Percentiles rank a stretch among this genome's conserved stretches.
phyloP scores from a whole-genome alignment of 1,140 invertebrate species.

The Zaprionus gabonicus region DNA sequence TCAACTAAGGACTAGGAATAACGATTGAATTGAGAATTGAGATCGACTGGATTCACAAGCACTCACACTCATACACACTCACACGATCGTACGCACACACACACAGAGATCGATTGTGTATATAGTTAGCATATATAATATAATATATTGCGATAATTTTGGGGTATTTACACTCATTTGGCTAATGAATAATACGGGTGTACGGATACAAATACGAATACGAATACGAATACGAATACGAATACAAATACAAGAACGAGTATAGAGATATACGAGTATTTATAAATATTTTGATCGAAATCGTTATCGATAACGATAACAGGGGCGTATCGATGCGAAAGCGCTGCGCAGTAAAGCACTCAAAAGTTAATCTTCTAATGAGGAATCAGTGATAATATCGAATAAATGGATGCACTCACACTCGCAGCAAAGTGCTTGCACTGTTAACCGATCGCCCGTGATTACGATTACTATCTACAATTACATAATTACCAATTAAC shows the following conservation, averaged over 20 bases:
- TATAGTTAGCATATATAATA: not conserved
- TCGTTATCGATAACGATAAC: constrained; percentile 7
- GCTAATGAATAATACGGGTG: constrained; percentile 32
- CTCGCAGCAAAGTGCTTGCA: not conserved
- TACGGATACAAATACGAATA: constrained; percentile 7
- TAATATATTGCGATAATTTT: not conserved
- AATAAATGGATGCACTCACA: constrained; percentile 3
- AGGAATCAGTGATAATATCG: not conserved
- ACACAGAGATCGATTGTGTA: not conserved
- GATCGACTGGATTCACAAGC: constrained; percentile 26
- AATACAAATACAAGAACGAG: constrained; percentile 28
- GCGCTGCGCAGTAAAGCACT: constrained; percentile 13
- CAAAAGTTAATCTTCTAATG: not conserved
- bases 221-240: constrained; percentile 9
- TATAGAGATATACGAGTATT: constrained; percentile 29
- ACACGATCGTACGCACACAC: not conserved
- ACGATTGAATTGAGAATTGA: constrained; percentile 36
- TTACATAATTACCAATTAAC: constrained; percentile 38
- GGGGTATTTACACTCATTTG: constrained; percentile 61
- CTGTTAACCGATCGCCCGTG: not conserved
- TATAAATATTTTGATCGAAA: constrained; percentile 36
- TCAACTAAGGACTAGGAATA: constrained; percentile 31
- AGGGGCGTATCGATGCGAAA: not conserved
- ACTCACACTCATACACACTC: not conserved
- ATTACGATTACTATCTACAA: constrained; percentile 16